These are phyloP conservation scores for Champsocephalus esox DNA, from an alignment of 2,797 vertebrate genomes.

Conservation along the genomic window DNA sequence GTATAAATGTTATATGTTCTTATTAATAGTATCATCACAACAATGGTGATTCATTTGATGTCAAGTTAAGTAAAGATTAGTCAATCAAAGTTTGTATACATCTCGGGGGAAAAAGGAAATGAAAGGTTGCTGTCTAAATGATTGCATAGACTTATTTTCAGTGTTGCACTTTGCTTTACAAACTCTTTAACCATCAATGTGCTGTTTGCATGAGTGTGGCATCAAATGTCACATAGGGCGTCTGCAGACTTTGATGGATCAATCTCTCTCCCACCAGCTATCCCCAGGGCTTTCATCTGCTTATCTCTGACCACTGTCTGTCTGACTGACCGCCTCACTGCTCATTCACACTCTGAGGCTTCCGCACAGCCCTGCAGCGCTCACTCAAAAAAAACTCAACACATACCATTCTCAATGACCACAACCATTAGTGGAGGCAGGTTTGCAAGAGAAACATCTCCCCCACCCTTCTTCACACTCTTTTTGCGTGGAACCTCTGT, in stretches of 20 bases:
- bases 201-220: constrained; percentile 65
- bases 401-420: constrained; percentile 58
- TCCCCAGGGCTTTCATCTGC: constrained; percentile 80
- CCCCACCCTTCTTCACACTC: constrained; percentile 8
- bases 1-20: neutral
- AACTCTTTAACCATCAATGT: constrained; percentile 38
- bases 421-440: constrained; percentile 46
- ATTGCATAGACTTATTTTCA: constrained; percentile 24
- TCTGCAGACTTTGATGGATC: constrained; percentile 80
- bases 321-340: constrained; percentile 78
- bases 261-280: constrained; percentile 79
- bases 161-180: constrained; percentile 16
- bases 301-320: constrained; percentile 85
- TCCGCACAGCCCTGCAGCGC: constrained; percentile 65
- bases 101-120: neutral
- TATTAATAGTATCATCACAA: neutral
- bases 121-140: neutral
- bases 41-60: neutral
- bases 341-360: constrained; percentile 76
- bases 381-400: constrained; percentile 33
- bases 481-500: constrained; percentile 12
- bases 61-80: neutral
- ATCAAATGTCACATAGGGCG: constrained; percentile 77
- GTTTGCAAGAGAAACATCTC: constrained; percentile 38
- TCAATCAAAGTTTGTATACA: neutral